Conservation (phyloP, 2,888 invertebrate species). For the Dryobotodes eremita region DNA sequence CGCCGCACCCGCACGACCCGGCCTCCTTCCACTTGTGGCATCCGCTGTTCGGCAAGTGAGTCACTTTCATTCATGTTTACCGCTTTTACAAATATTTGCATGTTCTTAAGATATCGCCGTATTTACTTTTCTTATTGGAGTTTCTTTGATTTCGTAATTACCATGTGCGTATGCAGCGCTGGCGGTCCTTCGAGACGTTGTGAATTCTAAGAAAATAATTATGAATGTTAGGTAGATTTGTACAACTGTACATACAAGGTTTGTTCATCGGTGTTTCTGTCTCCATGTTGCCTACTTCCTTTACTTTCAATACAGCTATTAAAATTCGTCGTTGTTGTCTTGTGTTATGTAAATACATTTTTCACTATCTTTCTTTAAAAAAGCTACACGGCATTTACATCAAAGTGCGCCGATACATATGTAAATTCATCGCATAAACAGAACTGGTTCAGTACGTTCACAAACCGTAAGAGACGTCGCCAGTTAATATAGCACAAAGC, state of each 20-base stretch:
- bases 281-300: slow-evolving; percentile 9
- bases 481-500: slow-evolving; percentile 49
- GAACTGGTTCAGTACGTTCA: slow-evolving; percentile 43
- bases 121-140: slow-evolving; percentile 54
- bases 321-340: slow-evolving; percentile 27
- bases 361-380: slow-evolving; percentile 20
- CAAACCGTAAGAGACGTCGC: slow-evolving; percentile 27
- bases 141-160: slow-evolving; percentile 61
- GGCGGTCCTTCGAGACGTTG: slow-evolving; percentile 41
- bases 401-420: slow-evolving; percentile 34
- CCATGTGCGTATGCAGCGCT: slow-evolving; percentile 33
- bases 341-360: slow-evolving; percentile 21
- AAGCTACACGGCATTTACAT: slow-evolving; percentile 37
- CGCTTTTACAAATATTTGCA: slow-evolving; percentile 62
- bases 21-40: slow-evolving; percentile 95
- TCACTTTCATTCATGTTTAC: slow-evolving; percentile 57
- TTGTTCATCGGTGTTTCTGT: neutral
- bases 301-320: slow-evolving; percentile 33
- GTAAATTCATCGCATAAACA: slow-evolving; percentile 44
- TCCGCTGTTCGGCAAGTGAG: slow-evolving; percentile 96
- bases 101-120: slow-evolving; percentile 50
- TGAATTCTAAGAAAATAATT: slow-evolving; percentile 52
- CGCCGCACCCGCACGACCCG: slow-evolving; percentile 86
- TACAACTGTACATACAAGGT: slow-evolving; percentile 3
- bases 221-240: slow-evolving; percentile 11